These are phyloP conservation scores for Coleophora deauratella DNA, from an alignment of 2,888 invertebrate species.

Conservation along the genomic window DNA sequence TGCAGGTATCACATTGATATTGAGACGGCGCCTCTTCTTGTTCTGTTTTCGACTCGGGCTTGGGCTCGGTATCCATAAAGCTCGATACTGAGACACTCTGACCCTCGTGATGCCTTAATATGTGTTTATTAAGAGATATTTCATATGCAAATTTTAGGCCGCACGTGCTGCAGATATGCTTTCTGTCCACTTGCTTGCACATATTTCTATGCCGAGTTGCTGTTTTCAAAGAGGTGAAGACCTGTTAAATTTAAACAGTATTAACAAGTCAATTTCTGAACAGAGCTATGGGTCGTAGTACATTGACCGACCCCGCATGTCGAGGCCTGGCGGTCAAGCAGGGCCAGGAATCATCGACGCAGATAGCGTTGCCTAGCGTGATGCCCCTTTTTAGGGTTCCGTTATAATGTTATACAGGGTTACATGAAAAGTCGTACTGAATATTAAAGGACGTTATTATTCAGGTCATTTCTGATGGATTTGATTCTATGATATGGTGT, in stretches of 20 bases:
- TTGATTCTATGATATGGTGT: too few relatives aligned
- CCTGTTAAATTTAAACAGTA: conserved; percentile 18
- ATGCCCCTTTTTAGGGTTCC: too few relatives aligned
- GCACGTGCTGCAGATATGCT: conserved; percentile 50
- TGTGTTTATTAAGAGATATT: conserved; percentile 64
- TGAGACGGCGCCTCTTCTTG: conserved; percentile 16
- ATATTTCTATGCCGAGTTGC: conserved; percentile 61
- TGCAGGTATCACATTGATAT: conserved; percentile 76
- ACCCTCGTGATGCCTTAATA: conserved; percentile 53
- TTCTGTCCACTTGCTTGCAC: conserved; percentile 51
- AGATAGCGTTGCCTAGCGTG: too few relatives aligned
- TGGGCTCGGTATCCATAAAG: conserved; percentile 36
- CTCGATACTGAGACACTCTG: conserved; percentile 52
- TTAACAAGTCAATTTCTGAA: too few relatives aligned
- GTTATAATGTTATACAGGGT: too few relatives aligned
- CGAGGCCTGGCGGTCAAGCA: too few relatives aligned
- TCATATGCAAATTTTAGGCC: conserved; percentile 58
- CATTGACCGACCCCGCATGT: too few relatives aligned
- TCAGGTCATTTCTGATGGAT: too few relatives aligned
- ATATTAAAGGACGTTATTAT: too few relatives aligned
- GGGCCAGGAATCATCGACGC: too few relatives aligned
- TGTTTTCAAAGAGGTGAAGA: conserved; percentile 29
- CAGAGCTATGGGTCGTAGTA: too few relatives aligned
- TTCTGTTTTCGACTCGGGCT: not conserved
- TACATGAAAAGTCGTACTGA: too few relatives aligned